Evolutionary conservation across 2,888 invertebrate species (phyloP).

Genomic region (Spodoptera exigua): DNA sequence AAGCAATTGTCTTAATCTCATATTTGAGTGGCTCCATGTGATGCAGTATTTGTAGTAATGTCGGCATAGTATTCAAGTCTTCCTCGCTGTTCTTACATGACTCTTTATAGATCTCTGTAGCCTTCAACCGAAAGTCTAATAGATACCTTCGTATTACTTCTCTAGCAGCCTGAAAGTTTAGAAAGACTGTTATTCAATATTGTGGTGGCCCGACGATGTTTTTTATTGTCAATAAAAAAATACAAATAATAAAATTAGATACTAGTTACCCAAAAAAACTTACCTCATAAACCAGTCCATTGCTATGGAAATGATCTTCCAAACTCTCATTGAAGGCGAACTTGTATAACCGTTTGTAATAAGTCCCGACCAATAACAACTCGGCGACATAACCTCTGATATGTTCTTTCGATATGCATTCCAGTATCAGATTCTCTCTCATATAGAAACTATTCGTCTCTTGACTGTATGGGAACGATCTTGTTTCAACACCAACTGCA

Average conservation of each 20-base stretch:
- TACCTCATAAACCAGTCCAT: constrained; percentile 85
- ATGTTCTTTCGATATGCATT: constrained; percentile 82
- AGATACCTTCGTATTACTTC: constrained; percentile 90
- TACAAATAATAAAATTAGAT: no score
- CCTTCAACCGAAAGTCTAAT: constrained; percentile 88
- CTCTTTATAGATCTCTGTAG: constrained; percentile 80
- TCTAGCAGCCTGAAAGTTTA: constrained; percentile 88
- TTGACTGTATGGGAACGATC: constrained; percentile 83
- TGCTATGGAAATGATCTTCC: constrained; percentile 77
- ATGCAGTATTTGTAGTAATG: constrained; percentile 77
- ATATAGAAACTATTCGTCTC: constrained; percentile 81
- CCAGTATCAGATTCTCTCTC: constrained; percentile 80
- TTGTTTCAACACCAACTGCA: constrained; percentile 90
- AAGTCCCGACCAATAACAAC: constrained; percentile 79
- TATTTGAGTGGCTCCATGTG: constrained; percentile 85
- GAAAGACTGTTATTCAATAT: no score
- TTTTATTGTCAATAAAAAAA: neutral
- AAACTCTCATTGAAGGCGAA: constrained; percentile 79
- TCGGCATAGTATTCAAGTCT: constrained; percentile 77
- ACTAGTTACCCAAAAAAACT: constrained; percentile 14
- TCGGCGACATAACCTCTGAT: constrained; percentile 77
- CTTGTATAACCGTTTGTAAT: constrained; percentile 79
- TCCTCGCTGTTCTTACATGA: constrained; percentile 63
- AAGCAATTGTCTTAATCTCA: constrained; percentile 87
- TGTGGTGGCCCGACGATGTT: no score